Evolutionary conservation across 2,888 invertebrate species (phyloP), one percentile per base, ranked within the genome.

Genomic region (Protodeltote pygarga): DNA sequence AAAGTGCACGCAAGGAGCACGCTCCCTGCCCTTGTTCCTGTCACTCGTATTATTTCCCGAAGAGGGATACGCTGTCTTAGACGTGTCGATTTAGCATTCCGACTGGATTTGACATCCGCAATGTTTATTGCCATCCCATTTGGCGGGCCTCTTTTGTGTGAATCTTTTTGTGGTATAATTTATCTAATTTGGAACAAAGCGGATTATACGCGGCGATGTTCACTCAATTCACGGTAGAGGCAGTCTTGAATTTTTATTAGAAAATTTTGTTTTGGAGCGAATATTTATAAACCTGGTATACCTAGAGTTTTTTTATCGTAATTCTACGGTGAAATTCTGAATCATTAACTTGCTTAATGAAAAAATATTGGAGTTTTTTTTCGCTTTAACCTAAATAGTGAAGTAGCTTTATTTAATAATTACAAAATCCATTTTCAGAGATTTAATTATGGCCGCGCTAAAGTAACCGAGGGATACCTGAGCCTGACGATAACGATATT

Each of bases 171-270:
- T 81, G 80, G 81, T 77, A 80, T 85, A 88, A 88, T 87, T 87
- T 87, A 87, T 87, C 83, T 85, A 84, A 87, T 87, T 87, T 81
- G 78, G 83, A 81, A 87, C 85, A 87, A 87, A 83, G 83, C 73
- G 75, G 79, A 81, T 84, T 81, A 76, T 75, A 61, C 66, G 75
- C 63, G 70, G 66, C 72, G 75, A 75, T 77, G 66, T 75, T 74
- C 75, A 73, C 65, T 72, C 75, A 65, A 69, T 73, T 76, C 73
- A 64, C 51, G 38, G 54, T 48, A 52, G 45, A 54, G 47, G 31
- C 57, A 54, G 54, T 47, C 63, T 63, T 54, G 57, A 53, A 53
- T 66, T 65, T 55, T 59, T 64, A 62, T 71, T 34, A 50, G 37
- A 51, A 46, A 47, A 57, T 52, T 52, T 42, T 50, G 24, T 51